Evolutionary conservation across 1,140 invertebrate genomes (phyloP), one percentile per base, ranked within the genome.

Genomic region (Copidosoma floridanum): DNA sequence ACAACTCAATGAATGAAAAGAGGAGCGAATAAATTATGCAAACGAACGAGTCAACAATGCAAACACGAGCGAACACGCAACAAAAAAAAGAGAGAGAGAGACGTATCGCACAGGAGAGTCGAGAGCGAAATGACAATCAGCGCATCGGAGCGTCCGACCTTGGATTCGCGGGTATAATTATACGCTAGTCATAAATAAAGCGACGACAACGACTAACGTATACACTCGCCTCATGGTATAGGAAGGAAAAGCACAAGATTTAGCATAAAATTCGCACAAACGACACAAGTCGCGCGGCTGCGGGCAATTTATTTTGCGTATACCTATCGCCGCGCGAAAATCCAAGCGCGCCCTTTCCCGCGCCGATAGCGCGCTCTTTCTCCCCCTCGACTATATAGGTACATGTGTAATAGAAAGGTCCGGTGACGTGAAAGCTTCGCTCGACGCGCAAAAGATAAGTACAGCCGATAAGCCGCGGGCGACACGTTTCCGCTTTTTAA

Each of bases 141-240:
- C 26, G 48, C 48, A 21, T 44, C 40, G 41, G 29, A 12, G 29
- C 29, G n/a, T n/a, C 14, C 57, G 57, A 60, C 57, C 57, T 60
- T 60, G 57, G 57, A 53, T 53, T 60, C 27, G 57, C 50, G 29
- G 24, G 27, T 44, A 23, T 60, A 60, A 60, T 60, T 60, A 53
- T 60, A 60, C 53, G 50, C 57, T 50, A 29, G 27, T 43, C 41
- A 50, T 60, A 60, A 60, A 60, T 60, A 60, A n/a, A 60, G 57
- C 57, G 50, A 59, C 23, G 32, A 37, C 32, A 37, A 37, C 32
- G 32, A 37, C 14, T 10, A n/a, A n/a, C n/a, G n/a, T n/a, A n/a
- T n/a, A n/a, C n/a, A n/a, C n/a, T n/a, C n/a, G n/a, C n/a, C n/a
- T n/a, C n/a, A n/a, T n/a, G n/a, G n/a, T n/a, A n/a, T n/a, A n/a